Percentiles rank a stretch among this genome's conserved stretches.
Conservation (phyloP, 2,888 invertebrate genomes). For the Thera obeliscata region DNA sequence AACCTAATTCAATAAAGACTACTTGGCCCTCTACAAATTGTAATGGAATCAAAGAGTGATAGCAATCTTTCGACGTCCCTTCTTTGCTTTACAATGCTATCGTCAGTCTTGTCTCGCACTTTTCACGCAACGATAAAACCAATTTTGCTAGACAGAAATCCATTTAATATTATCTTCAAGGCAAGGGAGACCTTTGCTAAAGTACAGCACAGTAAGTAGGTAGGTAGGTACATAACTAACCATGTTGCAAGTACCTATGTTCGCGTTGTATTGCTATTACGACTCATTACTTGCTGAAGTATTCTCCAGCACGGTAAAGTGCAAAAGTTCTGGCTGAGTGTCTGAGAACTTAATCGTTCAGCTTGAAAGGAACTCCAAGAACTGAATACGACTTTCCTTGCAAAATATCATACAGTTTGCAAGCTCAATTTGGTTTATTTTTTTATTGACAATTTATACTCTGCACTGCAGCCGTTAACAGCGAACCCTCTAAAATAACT, state of each 20-base stretch:
- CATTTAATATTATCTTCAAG: not conserved
- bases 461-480: too few relatives aligned
- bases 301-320: constrained; percentile 40
- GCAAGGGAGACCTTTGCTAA: too few relatives aligned
- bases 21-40: not conserved
- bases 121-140: not conserved
- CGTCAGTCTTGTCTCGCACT: not conserved
- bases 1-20: constrained; percentile 15
- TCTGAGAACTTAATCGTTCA: constrained; percentile 51
- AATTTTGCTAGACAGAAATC: not conserved
- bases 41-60: constrained; percentile 23
- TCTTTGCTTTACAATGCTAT: not conserved
- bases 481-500: too few relatives aligned
- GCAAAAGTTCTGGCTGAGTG: constrained; percentile 48
- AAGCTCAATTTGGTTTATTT: not conserved
- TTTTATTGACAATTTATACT: not conserved
- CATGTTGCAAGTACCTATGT: not conserved
- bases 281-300: constrained; percentile 48
- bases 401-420: constrained; percentile 8
- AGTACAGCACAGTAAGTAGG: not conserved
- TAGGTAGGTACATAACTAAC: not conserved
- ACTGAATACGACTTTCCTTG: constrained; percentile 16
- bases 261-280: constrained; percentile 28
- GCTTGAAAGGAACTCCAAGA: constrained; percentile 42
- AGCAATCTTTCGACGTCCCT: constrained; percentile 13